Percentiles rank a stretch among this genome's conserved stretches.
Conservation (phyloP, 2,797 vertebrate genomes). For the Falco berigora region DNA sequence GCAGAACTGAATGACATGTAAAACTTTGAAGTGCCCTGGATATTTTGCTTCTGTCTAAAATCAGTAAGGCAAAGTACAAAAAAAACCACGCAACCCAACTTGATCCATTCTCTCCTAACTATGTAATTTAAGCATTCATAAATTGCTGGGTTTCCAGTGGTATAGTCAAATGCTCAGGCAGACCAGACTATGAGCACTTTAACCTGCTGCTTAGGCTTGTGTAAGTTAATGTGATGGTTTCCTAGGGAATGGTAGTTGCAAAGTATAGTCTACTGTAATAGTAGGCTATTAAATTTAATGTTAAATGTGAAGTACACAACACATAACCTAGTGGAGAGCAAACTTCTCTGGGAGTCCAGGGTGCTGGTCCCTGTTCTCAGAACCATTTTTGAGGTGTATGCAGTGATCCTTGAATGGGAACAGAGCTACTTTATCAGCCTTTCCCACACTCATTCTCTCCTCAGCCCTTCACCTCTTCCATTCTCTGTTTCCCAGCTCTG, state of each 20-base stretch:
- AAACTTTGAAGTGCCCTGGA: slow-evolving; percentile 4
- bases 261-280: neutral
- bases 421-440: neutral
- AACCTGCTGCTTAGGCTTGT: neutral
- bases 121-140: neutral
- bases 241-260: neutral
- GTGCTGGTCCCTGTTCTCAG: neutral
- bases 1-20: neutral
- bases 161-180: neutral
- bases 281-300: neutral
- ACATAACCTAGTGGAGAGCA: neutral
- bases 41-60: neutral
- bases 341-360: neutral
- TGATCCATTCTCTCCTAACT: neutral
- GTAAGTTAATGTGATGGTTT: neutral
- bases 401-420: neutral
- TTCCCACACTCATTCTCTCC: neutral
- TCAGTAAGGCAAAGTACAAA: neutral
- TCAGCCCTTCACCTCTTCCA: neutral
- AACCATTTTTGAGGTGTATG: neutral
- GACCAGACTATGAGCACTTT: neutral
- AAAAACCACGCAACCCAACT: neutral
- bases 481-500: neutral
- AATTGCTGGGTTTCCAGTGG: neutral
- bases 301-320: neutral